Base-by-base conservation (phyloP, 1,140 invertebrate species). In the Ptiloglossa arizonensis region DNA sequence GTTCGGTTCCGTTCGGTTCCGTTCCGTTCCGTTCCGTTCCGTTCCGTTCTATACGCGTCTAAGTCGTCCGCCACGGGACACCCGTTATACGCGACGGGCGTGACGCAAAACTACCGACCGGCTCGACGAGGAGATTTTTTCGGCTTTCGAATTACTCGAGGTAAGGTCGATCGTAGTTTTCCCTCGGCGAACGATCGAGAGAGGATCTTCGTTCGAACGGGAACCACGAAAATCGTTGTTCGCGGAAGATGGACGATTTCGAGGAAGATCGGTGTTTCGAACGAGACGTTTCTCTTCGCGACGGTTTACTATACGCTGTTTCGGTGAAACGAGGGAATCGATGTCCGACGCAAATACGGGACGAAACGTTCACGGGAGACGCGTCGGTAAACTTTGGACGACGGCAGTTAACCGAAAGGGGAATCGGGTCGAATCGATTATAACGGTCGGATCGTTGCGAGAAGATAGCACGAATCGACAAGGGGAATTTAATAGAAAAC, bases 371-470 rank as follows among this genome's bases (percentile, higher is more conserved):
- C 80, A 73, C 69, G 60, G 72, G 67, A 35, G 52, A 79, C 67
- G 79, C 86, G 73, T 59, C 60, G 81, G 71, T 81, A 87, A 89
- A 89, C 87, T 89, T 88, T 76, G 80, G 83, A 86, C 85, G 87
- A 89, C 87, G 86, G 82, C 83, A 89, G 87, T 89, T 89, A 89
- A 89, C 87, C 87, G 86, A 86, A 89, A n/a, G n/a, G n/a, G n/a
- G n/a, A n/a, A 89, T 89, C 87, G 87, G 83, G 87, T 80, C 73
- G 81, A 89, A 89, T 89, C 86, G 87, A 89, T 89, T 89, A 89
- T 88, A 89, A 88, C 87, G 82, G 81, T 68, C 84, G 81, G 85
- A 89, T 89, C 86, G 88, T 87, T 86, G 83, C 79, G 67, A 72
- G 78, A 79, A 76, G 82, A 79, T 87, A 88, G 82, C 85, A 84